Conservation (phyloP, 2,113 vertebrate species). For the Irena cyanogastra region DNA sequence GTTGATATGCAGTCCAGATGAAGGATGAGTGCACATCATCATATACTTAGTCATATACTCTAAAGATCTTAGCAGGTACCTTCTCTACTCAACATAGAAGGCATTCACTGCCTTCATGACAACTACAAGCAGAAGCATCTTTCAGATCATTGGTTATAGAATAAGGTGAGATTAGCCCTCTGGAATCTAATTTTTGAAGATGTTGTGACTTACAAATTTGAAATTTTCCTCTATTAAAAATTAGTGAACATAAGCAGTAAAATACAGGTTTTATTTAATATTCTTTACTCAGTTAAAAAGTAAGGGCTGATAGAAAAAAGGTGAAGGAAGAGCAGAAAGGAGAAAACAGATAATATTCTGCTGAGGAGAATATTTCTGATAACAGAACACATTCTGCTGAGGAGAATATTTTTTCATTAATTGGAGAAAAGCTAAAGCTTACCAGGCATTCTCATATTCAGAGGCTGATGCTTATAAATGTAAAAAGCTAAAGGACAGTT, state of each 20-base stretch:
- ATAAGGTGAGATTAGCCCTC: not conserved
- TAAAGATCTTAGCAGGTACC: not conserved
- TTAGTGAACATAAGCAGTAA: not conserved
- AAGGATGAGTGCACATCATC: not conserved
- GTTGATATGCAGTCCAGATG: not conserved
- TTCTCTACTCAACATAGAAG: not conserved
- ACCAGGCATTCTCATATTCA: not conserved
- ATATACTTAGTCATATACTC: not conserved
- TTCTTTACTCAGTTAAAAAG: not conserved
- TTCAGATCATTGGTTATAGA: not conserved
- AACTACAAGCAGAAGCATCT: not conserved
- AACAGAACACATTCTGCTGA: not conserved
- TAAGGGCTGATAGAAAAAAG: not conserved
- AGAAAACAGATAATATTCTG: not conserved
- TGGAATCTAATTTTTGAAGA: not conserved
- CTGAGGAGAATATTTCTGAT: too few species aligned
- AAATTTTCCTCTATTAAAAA: not conserved
- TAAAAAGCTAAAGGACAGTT: not conserved
- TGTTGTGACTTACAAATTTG: not conserved
- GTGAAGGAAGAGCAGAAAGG: not conserved
- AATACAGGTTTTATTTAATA: not conserved
- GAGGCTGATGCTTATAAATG: not conserved
- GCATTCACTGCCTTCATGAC: not conserved
- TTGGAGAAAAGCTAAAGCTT: not conserved
- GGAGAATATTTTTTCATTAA: not conserved